Percentiles rank a stretch among this genome's conserved stretches.
phyloP scores from a whole-genome alignment of 2,113 vertebrate species.

The Cyprinodon brontotheroides region DNA sequence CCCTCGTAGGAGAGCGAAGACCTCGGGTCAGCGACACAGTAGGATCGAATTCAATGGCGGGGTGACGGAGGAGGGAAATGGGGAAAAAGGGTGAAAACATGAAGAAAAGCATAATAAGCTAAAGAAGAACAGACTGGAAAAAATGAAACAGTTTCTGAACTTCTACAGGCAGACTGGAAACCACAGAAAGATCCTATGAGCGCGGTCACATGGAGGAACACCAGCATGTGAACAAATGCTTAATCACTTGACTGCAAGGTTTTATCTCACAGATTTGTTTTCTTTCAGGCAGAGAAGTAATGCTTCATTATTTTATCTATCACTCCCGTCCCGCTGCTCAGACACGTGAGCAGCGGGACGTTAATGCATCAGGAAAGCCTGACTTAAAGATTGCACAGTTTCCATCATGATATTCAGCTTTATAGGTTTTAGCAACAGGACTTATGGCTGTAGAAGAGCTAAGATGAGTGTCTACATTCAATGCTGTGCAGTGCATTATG shows the following conservation, averaged over 20 bases:
- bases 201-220: constrained; percentile 31
- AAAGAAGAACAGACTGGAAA: background rate
- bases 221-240: constrained; percentile 32
- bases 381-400: no score
- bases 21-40: constrained; percentile 22
- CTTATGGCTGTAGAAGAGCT: no score
- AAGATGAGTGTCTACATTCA: no score
- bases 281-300: constrained; percentile 47
- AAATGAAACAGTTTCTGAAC: background rate
- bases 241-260: background rate
- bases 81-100: background rate
- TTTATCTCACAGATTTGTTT: constrained; percentile 14
- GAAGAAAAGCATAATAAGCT: background rate
- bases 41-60: constrained; percentile 20
- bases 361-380: no score
- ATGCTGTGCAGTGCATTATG: no score
- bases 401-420: no score
- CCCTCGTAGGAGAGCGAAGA: background rate
- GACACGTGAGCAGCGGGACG: no score
- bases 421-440: no score
- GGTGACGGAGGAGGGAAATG: background rate
- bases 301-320: constrained; percentile 35
- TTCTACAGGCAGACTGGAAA: background rate
- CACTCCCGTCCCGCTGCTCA: background rate
- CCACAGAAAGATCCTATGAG: constrained; percentile 39